phyloP scores from a whole-genome alignment of 1,140 invertebrate genomes.

The Drosophila nigromelanica region DNA sequence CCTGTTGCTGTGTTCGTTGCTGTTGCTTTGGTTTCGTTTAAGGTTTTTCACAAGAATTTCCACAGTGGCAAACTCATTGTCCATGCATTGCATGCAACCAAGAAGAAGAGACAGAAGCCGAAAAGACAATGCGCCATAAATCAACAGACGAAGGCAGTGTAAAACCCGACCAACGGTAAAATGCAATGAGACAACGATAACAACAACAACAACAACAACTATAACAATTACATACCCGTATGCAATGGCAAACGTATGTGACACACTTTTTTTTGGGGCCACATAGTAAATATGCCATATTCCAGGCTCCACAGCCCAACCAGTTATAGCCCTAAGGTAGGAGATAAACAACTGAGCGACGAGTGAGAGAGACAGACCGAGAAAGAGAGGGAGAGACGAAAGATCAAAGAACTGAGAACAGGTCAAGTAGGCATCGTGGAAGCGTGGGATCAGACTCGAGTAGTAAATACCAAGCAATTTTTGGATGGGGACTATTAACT shows the following conservation, averaged over 20 bases:
- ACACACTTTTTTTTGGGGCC: constrained; percentile 56
- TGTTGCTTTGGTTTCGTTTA: not conserved
- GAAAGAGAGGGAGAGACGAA: not conserved
- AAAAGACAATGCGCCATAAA: constrained; percentile 61
- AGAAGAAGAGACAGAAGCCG: constrained; percentile 27
- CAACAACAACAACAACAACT: constrained; percentile 10
- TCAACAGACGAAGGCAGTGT: constrained; percentile 12
- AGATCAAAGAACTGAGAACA: constrained; percentile 14
- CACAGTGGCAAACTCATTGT: constrained; percentile 40
- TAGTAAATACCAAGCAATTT: not conserved
- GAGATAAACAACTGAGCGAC: not conserved
- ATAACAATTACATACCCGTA: constrained; percentile 48
- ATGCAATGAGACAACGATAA: constrained; percentile 23
- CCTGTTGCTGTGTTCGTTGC: constrained; percentile 20
- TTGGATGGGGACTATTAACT: too few relatives aligned
- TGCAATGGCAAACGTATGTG: constrained; percentile 32
- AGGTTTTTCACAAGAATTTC: constrained; percentile 54
- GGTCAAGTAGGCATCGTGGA: constrained; percentile 25
- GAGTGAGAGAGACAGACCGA: not conserved
- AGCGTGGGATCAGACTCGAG: constrained; percentile 11
- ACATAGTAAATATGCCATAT: not conserved
- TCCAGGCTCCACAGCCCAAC: constrained; percentile 23
- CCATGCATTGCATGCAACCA: constrained; percentile 35
- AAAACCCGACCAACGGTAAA: constrained; percentile 40
- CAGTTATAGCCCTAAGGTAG: constrained; percentile 20